A percentile compares a stretch with the other conserved stretches of the same genome.
Conservation (phyloP, 1,140 invertebrate genomes). For the Lepidurus apus region DNA sequence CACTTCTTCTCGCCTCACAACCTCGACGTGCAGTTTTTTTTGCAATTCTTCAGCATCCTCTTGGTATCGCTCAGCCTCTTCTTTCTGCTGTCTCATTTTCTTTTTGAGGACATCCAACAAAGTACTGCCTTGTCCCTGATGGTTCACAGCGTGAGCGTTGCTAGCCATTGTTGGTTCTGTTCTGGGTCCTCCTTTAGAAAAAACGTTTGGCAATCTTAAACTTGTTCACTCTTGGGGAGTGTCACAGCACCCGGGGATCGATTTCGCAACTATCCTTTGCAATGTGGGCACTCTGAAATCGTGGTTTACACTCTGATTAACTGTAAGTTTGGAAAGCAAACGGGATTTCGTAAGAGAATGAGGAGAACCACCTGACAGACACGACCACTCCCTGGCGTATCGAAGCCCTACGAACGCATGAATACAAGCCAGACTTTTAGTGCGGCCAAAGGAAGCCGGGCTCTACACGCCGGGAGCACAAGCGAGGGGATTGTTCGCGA, state of each 20-base stretch:
- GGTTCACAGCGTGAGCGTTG: slow-evolving; percentile 3
- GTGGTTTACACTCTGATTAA: slow-evolving; percentile 7
- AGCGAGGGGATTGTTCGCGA: neutral
- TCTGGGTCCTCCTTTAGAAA: neutral
- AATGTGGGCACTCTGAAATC: neutral
- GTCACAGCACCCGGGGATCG: neutral
- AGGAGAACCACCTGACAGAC: slow-evolving; percentile 16
- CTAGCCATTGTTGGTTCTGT: slow-evolving; percentile 7
- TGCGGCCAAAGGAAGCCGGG: slow-evolving; percentile 2
- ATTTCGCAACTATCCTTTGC: too few relatives aligned
- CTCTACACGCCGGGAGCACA: neutral
- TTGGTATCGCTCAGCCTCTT: slow-evolving; percentile 95
- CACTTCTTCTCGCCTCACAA: slow-evolving; percentile 91
- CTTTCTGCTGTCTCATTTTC: slow-evolving; percentile 97
- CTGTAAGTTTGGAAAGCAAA: neutral
- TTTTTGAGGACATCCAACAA: slow-evolving; percentile 94
- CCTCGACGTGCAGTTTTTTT: slow-evolving; percentile 77
- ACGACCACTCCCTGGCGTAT: slow-evolving; percentile 20
- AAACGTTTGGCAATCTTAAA: too few relatives aligned
- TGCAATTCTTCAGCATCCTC: slow-evolving; percentile 88
- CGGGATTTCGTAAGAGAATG: neutral
- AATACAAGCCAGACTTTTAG: slow-evolving; percentile 19
- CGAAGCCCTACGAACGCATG: neutral
- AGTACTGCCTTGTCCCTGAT: slow-evolving; percentile 61
- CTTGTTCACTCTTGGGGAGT: neutral